phyloP scores from a whole-genome alignment of 2,797 vertebrate species.

The Ambastaia sidthimunki region DNA sequence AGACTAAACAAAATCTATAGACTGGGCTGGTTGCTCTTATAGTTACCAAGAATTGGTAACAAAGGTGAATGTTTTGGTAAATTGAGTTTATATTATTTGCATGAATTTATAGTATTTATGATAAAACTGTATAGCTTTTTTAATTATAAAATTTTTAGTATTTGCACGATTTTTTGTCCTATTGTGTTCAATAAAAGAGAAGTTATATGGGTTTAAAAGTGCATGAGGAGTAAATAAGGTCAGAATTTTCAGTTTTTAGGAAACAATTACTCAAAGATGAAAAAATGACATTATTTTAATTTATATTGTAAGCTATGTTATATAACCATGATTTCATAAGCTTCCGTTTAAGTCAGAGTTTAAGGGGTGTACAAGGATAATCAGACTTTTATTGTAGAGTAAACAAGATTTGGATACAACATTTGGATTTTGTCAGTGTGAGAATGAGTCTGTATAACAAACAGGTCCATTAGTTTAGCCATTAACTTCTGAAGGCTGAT shows the following conservation, averaged over 20 bases:
- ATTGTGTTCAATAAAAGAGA: too few relatives aligned
- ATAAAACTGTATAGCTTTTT: too few relatives aligned
- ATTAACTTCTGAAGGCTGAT: not conserved
- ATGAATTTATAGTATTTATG: too few relatives aligned
- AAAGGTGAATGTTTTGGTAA: too few relatives aligned
- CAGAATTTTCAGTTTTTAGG: not conserved
- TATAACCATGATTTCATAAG: not conserved
- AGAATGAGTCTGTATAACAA: not conserved
- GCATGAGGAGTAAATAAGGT: not conserved
- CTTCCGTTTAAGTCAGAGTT: not conserved
- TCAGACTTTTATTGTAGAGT: not conserved
- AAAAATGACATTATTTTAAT: not conserved
- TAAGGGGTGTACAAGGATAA: not conserved
- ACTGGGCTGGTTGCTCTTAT: too few relatives aligned
- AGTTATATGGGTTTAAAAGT: too few relatives aligned
- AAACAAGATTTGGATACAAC: slow-evolving; percentile 5
- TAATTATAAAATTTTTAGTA: too few relatives aligned
- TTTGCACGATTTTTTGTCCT: too few relatives aligned
- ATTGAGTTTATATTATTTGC: too few relatives aligned
- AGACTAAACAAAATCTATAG: too few relatives aligned
- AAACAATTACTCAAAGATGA: not conserved
- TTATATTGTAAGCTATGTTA: not conserved
- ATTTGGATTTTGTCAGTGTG: not conserved
- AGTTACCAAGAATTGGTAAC: too few relatives aligned
- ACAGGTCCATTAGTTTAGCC: not conserved